Conservation (phyloP, 2,113 vertebrate species). For the Pao palembangensis region DNA sequence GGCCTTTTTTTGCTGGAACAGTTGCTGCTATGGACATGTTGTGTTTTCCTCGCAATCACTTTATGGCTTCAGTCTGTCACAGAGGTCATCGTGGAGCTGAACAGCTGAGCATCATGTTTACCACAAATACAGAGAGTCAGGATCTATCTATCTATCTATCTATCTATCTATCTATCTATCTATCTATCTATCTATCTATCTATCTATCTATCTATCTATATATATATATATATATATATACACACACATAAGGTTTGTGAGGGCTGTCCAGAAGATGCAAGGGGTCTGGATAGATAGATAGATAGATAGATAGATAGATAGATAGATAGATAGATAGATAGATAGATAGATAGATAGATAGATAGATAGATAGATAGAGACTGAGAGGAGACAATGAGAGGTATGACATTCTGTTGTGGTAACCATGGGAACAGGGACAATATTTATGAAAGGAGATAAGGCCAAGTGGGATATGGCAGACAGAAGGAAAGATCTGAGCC, state of each 20-base stretch:
- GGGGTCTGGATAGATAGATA: background rate
- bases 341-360: no score
- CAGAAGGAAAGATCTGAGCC: slow-evolving; percentile 25
- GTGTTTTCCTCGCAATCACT: no score
- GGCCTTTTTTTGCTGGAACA: slow-evolving; percentile 18
- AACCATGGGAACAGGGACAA: slow-evolving; percentile 49
- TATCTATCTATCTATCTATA: no score
- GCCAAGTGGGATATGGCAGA: slow-evolving; percentile 41
- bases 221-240: no score
- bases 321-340: no score
- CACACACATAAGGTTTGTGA: no score
- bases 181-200: no score
- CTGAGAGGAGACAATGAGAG: slow-evolving; percentile 30
- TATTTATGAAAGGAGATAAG: slow-evolving; percentile 44
- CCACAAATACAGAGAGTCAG: background rate
- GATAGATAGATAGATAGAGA: background rate
- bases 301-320: no score
- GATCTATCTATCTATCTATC: no score
- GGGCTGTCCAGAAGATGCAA: no score
- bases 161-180: no score
- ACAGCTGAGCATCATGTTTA: slow-evolving; percentile 17
- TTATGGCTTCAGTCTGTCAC: background rate
- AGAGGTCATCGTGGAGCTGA: background rate
- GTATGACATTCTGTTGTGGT: slow-evolving; percentile 42
- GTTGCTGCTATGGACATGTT: background rate